Conservation (phyloP, 1,140 invertebrate species). For the Solen grandis region DNA sequence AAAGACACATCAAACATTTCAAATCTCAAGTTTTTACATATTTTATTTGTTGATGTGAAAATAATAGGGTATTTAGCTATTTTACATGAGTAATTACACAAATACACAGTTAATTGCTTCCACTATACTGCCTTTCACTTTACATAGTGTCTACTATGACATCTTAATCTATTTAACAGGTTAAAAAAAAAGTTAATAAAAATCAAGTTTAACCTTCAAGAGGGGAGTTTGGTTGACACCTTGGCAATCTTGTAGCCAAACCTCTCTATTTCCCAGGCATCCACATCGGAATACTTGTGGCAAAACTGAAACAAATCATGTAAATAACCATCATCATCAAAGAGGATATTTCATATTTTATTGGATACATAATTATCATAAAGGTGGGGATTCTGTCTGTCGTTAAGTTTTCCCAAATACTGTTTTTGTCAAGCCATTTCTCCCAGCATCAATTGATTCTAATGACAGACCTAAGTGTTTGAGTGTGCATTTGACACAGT, state of each 20-base stretch:
- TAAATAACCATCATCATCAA: too few species aligned
- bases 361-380: not conserved
- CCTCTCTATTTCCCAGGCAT: conserved; percentile 97
- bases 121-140: too few species aligned
- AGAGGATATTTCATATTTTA: not conserved
- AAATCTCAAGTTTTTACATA: too few species aligned
- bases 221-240: conserved; percentile 92
- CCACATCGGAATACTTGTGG: conserved; percentile 92
- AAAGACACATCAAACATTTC: too few species aligned
- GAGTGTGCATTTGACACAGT: too few species aligned
- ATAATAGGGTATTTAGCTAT: too few species aligned
- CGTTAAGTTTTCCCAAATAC: not conserved
- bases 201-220: conserved; percentile 90
- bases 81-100: too few species aligned
- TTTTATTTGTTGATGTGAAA: too few species aligned
- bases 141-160: too few species aligned
- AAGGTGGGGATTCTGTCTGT: not conserved
- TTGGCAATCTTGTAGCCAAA: conserved; percentile 97
- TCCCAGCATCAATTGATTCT: not conserved
- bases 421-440: not conserved
- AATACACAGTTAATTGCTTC: too few species aligned
- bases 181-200: not conserved
- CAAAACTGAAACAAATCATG: conserved; percentile 85
- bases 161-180: too few species aligned
- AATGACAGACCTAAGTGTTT: not conserved